These are phyloP conservation scores for Myrmecobius fasciatus DNA, from an alignment of 2,113 vertebrate genomes.

Conservation along the genomic window DNA sequence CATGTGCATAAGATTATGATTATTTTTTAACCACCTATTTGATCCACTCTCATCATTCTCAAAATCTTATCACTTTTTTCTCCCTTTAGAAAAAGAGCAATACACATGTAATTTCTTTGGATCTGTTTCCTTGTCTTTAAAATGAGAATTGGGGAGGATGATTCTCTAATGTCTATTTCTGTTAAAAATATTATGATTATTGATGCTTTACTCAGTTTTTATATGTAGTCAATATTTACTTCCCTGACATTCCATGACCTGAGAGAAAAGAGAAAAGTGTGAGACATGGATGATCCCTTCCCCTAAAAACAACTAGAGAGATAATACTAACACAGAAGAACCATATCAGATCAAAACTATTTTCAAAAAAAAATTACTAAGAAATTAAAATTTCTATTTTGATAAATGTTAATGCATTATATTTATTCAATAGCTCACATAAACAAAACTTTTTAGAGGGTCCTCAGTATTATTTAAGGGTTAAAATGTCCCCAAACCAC, in stretches of 20 bases:
- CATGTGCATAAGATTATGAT: neutral
- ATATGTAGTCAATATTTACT: neutral
- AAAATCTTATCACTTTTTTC: slow-evolving; percentile 17
- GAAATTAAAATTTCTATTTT: neutral
- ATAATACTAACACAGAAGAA: neutral
- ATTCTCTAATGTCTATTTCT: slow-evolving; percentile 10
- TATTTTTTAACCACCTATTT: slow-evolving; percentile 5
- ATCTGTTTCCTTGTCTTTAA: neutral
- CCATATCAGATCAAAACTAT: neutral
- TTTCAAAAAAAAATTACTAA: neutral
- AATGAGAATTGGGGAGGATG: neutral
- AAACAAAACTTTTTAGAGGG: neutral
- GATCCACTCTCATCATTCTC: slow-evolving; percentile 25
- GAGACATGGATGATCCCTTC: neutral
- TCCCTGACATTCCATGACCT: neutral
- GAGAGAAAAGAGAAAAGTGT: neutral
- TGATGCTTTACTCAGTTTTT: neutral
- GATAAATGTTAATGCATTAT: neutral
- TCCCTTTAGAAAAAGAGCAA: slow-evolving; percentile 33
- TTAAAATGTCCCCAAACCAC: neutral
- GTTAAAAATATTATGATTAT: slow-evolving; percentile 1
- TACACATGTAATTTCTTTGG: neutral
- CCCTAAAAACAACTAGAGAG: neutral
- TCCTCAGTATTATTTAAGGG: neutral
- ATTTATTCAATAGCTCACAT: neutral